Conservation (phyloP, 2,113 vertebrate genomes). For the Pachypanchax playfairii region DNA sequence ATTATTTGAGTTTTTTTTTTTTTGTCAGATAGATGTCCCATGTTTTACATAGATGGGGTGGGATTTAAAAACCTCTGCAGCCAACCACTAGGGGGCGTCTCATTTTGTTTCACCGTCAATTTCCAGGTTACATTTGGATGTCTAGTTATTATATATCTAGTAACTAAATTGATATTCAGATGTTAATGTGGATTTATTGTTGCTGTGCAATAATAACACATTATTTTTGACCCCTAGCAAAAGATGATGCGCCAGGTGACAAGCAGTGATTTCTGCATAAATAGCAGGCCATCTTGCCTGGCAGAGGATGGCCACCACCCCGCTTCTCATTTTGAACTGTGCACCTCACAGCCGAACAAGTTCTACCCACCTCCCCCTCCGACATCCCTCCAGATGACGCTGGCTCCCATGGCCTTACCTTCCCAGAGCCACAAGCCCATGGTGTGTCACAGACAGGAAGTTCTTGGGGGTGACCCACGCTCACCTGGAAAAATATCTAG, state of each 20-base stretch:
- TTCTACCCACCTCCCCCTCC: constrained; percentile 87
- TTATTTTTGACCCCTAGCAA: constrained; percentile 73
- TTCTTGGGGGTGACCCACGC: constrained; percentile 80
- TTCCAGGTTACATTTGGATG: no score
- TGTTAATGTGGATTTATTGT: not conserved
- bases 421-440: constrained; percentile 88
- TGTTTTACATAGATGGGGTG: no score
- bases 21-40: no score
- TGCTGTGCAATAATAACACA: constrained; percentile 6
- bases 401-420: constrained; percentile 73
- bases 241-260: constrained; percentile 98
- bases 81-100: no score
- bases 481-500: constrained; percentile 76
- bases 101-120: no score
- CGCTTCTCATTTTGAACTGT: constrained; percentile 90
- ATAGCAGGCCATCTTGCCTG: constrained; percentile 90
- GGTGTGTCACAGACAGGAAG: constrained; percentile 88
- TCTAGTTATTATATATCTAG: not conserved
- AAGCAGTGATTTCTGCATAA: constrained; percentile 90
- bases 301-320: constrained; percentile 89
- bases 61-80: no score
- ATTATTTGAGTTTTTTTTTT: no score
- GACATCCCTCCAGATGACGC: constrained; percentile 75
- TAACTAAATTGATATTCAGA: not conserved
- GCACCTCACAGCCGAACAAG: constrained; percentile 89